Evolutionary conservation across 2,888 invertebrate species (phyloP).

Genomic region (Podabrus alpinus): DNA sequence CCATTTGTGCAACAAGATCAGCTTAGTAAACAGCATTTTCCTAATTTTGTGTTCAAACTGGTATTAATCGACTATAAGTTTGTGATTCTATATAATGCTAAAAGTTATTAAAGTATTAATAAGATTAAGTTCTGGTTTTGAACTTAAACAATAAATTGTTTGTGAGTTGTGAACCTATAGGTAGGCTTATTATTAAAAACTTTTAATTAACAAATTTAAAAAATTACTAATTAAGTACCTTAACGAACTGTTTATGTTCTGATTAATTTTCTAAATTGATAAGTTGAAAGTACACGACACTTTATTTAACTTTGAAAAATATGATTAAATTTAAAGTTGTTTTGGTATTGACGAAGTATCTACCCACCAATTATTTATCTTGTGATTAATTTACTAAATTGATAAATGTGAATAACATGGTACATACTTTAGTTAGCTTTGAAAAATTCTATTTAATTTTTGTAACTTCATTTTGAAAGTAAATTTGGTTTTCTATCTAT

Average conservation of each 20-base stretch:
- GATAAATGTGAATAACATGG: no score
- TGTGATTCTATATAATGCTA: background rate
- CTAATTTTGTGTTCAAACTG: background rate
- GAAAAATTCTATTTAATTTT: no score
- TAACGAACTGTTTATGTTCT: background rate
- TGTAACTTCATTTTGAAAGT: no score
- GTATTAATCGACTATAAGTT: background rate
- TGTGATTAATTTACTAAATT: no score
- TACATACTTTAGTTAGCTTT: no score
- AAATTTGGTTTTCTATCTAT: no score
- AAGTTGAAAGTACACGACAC: background rate
- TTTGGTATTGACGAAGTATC: background rate
- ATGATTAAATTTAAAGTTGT: background rate
- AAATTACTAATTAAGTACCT: background rate
- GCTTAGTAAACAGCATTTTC: background rate
- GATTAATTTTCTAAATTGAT: background rate
- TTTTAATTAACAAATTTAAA: background rate
- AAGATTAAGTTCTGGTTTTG: background rate
- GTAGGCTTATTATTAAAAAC: background rate
- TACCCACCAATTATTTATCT: no score
- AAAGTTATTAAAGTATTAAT: background rate
- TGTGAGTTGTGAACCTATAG: background rate
- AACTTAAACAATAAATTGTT: background rate
- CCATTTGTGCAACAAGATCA: background rate
- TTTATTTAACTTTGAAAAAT: no score